Evolutionary conservation across 2,797 vertebrate species (phyloP).

Genomic region (Naso thynnoides): DNA sequence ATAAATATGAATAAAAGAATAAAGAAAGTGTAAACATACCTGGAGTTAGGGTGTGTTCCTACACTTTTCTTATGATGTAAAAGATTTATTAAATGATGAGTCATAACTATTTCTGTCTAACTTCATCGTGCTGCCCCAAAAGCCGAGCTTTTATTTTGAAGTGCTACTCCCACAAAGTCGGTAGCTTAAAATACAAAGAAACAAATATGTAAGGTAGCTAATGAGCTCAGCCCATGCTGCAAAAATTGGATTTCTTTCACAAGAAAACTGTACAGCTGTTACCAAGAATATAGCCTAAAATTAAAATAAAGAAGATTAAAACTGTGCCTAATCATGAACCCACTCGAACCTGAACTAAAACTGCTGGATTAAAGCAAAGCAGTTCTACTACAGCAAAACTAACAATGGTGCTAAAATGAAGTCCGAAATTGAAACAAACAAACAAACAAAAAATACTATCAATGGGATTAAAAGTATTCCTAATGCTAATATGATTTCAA

Average conservation of each 20-base stretch:
- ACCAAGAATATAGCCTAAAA: neutral
- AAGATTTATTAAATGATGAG: neutral
- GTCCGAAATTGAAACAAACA: neutral
- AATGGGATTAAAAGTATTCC: neutral
- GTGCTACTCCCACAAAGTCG: conserved; percentile 28
- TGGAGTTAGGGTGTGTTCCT: neutral
- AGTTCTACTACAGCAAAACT: neutral
- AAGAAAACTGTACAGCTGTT: neutral
- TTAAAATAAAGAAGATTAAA: neutral
- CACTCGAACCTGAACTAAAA: neutral
- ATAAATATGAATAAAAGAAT: neutral
- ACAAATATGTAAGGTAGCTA: neutral
- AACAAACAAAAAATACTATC: neutral
- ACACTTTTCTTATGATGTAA: neutral
- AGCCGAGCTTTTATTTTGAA: conserved; percentile 40
- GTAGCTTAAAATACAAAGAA: conserved; percentile 31
- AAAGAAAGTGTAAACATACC: neutral
- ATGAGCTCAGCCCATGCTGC: neutral
- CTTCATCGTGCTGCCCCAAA: neutral
- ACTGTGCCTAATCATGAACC: neutral
- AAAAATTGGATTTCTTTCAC: neutral
- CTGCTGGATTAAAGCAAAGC: neutral
- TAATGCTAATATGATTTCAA: neutral
- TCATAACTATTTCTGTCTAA: neutral
- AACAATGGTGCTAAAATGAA: neutral